A percentile compares a stretch with the other conserved stretches of the same genome.
These are phyloP conservation scores for Melanargia galathea DNA, from an alignment of 2,888 invertebrate genomes.

Conservation along the genomic window DNA sequence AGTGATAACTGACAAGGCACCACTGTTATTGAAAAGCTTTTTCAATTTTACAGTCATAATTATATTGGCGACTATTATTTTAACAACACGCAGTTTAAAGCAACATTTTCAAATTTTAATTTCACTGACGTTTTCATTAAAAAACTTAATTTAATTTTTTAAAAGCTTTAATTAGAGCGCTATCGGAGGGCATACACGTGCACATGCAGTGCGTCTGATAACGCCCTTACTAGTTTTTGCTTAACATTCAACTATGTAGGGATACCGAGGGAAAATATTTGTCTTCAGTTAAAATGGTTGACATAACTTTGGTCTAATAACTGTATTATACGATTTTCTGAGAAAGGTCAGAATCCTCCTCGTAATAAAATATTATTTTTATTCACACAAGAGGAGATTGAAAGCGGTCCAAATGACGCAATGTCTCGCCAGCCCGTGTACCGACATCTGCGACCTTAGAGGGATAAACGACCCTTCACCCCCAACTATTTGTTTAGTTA, in stretches of 20 bases:
- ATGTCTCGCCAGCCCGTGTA: slow-evolving; percentile 55
- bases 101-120: too few relatives aligned
- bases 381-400: slow-evolving; percentile 28
- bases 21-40: not conserved
- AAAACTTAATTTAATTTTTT: too few relatives aligned
- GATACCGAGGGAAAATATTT: not conserved
- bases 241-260: not conserved
- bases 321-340: slow-evolving; percentile 17
- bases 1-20: slow-evolving; percentile 5
- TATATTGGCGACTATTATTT: not conserved
- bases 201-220: too few relatives aligned
- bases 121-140: too few relatives aligned
- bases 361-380: slow-evolving; percentile 22
- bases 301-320: slow-evolving; percentile 13
- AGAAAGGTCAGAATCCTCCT: too few relatives aligned
- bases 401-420: slow-evolving; percentile 46
- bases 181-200: too few relatives aligned
- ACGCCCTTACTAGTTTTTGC: too few relatives aligned
- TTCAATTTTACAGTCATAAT: not conserved
- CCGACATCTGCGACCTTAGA: slow-evolving; percentile 43
- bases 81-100: not conserved
- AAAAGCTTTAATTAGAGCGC: too few relatives aligned
- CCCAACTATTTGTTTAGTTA: slow-evolving; percentile 69
- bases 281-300: slow-evolving; percentile 2
- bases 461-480: slow-evolving; percentile 47